These are phyloP conservation scores for Phrynocephalus vlangalii DNA, from an alignment of 2,797 vertebrate genomes.

Conservation along the genomic window DNA sequence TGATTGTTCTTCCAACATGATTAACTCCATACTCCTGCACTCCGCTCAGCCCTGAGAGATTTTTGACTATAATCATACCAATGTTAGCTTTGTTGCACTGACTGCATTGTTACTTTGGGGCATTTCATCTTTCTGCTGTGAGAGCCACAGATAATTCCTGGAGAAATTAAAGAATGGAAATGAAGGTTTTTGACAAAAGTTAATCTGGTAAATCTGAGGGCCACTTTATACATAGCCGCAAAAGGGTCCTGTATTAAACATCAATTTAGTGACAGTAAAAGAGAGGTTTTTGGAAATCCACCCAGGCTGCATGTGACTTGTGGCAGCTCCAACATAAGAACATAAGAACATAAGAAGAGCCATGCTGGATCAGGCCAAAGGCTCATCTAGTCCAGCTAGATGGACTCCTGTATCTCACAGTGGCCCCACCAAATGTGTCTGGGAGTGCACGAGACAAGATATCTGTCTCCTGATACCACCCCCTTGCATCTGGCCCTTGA, in stretches of 20 bases:
- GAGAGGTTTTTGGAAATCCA: background rate
- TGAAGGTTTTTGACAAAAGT: background rate
- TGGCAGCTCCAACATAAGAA: background rate
- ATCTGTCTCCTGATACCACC: too few relatives aligned
- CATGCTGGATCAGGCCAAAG: too few relatives aligned
- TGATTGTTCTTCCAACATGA: background rate
- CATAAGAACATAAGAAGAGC: too few relatives aligned
- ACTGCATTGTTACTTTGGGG: background rate
- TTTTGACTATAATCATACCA: background rate
- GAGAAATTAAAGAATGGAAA: background rate
- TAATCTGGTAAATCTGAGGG: background rate
- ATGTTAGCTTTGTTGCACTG: background rate
- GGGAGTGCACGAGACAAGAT: too few relatives aligned
- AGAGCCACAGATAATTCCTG: conserved; percentile 24
- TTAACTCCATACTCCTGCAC: background rate
- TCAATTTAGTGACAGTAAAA: background rate
- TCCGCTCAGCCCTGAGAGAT: background rate
- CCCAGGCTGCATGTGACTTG: background rate
- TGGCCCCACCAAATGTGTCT: too few relatives aligned
- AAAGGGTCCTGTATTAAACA: background rate
- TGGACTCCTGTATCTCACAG: too few relatives aligned
- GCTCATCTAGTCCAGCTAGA: too few relatives aligned
- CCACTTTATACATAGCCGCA: background rate
- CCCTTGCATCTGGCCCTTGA: too few relatives aligned
- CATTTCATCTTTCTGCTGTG: background rate